Evolutionary conservation across 2,888 invertebrate species (phyloP).

Genomic region (Xestoiulus laeticollis): DNA sequence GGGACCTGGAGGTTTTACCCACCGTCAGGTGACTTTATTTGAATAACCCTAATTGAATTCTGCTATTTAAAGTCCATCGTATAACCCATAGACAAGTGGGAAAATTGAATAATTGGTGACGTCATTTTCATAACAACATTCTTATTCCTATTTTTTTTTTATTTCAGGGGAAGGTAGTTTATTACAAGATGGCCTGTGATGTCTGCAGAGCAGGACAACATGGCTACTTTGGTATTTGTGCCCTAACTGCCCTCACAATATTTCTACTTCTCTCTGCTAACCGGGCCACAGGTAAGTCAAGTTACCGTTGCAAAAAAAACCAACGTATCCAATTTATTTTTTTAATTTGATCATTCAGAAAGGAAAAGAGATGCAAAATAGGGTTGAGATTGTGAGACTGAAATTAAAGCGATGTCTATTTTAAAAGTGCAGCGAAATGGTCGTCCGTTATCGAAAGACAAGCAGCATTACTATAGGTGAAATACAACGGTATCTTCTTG

Average conservation of each 20-base stretch:
- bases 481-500: background rate
- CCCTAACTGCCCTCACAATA: conserved; percentile 50
- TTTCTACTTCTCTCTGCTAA: conserved; percentile 51
- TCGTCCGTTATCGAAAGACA: background rate
- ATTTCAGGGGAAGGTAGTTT: conserved; percentile 53
- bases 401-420: background rate
- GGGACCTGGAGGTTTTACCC: too few relatives aligned
- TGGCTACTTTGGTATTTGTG: conserved; percentile 53
- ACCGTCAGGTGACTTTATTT: too few relatives aligned
- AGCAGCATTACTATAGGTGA: background rate
- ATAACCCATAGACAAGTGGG: too few relatives aligned
- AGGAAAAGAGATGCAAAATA: background rate
- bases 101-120: too few relatives aligned
- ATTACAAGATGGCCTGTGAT: conserved; percentile 54
- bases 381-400: background rate
- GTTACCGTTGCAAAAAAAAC: background rate
- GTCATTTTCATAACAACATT: background rate
- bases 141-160: background rate
- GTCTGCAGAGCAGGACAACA: conserved; percentile 52
- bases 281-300: conserved; percentile 53
- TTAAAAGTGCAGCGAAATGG: background rate
- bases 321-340: background rate
- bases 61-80: too few relatives aligned
- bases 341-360: background rate
- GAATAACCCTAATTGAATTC: too few relatives aligned